Base-by-base conservation (phyloP, 2,888 invertebrate species). In the Apamea anceps region DNA sequence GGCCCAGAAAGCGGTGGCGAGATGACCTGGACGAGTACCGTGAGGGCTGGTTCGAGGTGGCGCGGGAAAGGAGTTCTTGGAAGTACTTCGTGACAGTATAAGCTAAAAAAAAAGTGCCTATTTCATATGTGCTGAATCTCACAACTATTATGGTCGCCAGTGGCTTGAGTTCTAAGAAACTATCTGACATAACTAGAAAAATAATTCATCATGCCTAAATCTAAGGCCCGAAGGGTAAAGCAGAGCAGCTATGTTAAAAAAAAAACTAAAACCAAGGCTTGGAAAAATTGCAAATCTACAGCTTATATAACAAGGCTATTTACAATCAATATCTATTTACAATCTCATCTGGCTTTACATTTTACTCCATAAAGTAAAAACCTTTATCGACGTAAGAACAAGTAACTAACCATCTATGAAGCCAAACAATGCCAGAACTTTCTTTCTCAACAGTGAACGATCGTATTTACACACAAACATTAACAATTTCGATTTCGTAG, bases 381-480 rank as follows among this genome's bases (percentile, higher is more conserved):
- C n/a, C n/a, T 71, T 28, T 51, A 32, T 25, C 8, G 10, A 42
- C 5, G 10, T 25, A 57, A 63, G 72, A 57, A 84, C 21, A 70
- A 5, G 10, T 57, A 72, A 63, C 66, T 65, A 63, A 68, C 18
- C 6, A 73, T 57, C 13, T 21, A 70, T 21, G 28, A 77, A 79
- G 42, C 66, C 60, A 77, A 84, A 85, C 66, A 81, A 81, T 72
- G 45, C 54, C 13, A 45, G 62, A 74, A 63, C 74, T 80, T 77
- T 81, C 82, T 74, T 65, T 76, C 63, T 54, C 62, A 71, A 73
- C 74, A 68, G 65, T 77, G 63, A 77, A 79, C 51, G 73, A 76
- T 78, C 73, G 21, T 66, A 76, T 88, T 88, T 77, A 86, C 68
- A 85, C 73, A 87, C 68, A 86, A 85, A 87, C 86, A 75, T 87